Conservation (phyloP, 2,888 invertebrate genomes). For the Tenthredo distinguenda region DNA sequence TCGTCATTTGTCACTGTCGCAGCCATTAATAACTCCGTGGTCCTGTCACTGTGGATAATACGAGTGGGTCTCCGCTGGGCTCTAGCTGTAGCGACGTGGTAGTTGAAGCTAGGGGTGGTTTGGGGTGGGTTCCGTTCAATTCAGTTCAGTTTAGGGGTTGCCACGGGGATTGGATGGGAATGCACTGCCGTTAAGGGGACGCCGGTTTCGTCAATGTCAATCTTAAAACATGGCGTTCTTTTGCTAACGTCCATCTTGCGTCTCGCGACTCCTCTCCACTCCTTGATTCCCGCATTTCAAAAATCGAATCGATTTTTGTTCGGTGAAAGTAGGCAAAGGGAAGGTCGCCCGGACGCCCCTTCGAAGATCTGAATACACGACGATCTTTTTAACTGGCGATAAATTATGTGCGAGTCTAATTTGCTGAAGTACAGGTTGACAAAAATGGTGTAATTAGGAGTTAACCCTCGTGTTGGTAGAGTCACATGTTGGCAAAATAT, state of each 20-base stretch:
- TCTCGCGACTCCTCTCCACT: constrained; percentile 34
- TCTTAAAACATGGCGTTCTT: constrained; percentile 72
- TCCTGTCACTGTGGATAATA: constrained; percentile 78
- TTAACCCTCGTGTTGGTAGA: background rate
- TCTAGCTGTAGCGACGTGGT: constrained; percentile 50
- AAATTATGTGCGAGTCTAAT: constrained; percentile 3
- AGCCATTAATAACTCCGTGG: constrained; percentile 78
- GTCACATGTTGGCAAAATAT: constrained; percentile 21
- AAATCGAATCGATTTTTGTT: background rate
- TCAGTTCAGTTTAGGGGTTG: constrained; percentile 76
- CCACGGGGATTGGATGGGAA: constrained; percentile 75
- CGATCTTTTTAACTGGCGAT: background rate
- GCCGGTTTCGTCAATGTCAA: constrained; percentile 74
- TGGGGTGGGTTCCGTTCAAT: constrained; percentile 75
- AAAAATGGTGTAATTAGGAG: constrained; percentile 28
- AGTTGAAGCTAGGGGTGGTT: constrained; percentile 37
- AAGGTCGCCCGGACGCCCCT: background rate
- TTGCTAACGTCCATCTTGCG: constrained; percentile 67
- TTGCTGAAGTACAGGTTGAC: background rate
- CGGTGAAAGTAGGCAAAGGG: no score
- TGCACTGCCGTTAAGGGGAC: constrained; percentile 75
- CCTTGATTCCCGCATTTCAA: background rate
- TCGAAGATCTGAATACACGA: background rate
- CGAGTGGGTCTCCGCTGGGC: constrained; percentile 74
- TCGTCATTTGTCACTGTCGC: constrained; percentile 78